Evolutionary conservation across 1,140 invertebrate species (phyloP).

Genomic region (Drosophila cardini): DNA sequence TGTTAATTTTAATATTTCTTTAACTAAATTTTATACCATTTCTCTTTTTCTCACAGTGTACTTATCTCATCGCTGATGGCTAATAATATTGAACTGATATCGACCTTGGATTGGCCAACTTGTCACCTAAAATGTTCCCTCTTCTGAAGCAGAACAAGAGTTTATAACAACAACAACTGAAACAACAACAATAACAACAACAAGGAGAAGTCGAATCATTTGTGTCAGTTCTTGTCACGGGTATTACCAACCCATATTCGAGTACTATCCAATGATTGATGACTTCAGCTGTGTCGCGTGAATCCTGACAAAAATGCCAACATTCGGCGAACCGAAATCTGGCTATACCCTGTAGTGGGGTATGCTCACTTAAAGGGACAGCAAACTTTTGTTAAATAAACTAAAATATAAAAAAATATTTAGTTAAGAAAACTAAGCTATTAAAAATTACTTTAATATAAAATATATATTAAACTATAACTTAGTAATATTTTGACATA

Average conservation of each 20-base stretch:
- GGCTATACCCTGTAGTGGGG: not conserved
- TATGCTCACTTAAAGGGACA: not conserved
- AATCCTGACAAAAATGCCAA: conserved; percentile 21
- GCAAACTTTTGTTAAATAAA: too few relatives aligned
- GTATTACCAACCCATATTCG: not conserved
- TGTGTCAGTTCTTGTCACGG: not conserved
- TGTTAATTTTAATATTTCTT: not conserved
- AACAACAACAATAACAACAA: not conserved
- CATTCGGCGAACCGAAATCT: not conserved
- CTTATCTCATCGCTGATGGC: not conserved
- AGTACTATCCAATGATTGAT: conserved; percentile 19
- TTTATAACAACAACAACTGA: too few relatives aligned
- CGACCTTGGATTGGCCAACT: not conserved
- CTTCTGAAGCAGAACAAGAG: not conserved
- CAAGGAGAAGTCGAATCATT: not conserved
- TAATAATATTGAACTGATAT: conserved; percentile 2
- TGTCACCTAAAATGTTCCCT: not conserved
- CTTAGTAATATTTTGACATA: too few relatives aligned
- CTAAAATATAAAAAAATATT: too few relatives aligned
- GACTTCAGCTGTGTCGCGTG: conserved; percentile 12
- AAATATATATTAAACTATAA: too few relatives aligned
- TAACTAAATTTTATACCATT: not conserved
- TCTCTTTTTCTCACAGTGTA: not conserved
- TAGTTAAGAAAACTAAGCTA: too few relatives aligned
- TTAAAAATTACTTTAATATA: too few relatives aligned